A percentile compares a stretch with the other conserved stretches of the same genome.
phyloP scores from a whole-genome alignment of 2,797 vertebrate genomes.

The Myoxocephalus aenaeus region DNA sequence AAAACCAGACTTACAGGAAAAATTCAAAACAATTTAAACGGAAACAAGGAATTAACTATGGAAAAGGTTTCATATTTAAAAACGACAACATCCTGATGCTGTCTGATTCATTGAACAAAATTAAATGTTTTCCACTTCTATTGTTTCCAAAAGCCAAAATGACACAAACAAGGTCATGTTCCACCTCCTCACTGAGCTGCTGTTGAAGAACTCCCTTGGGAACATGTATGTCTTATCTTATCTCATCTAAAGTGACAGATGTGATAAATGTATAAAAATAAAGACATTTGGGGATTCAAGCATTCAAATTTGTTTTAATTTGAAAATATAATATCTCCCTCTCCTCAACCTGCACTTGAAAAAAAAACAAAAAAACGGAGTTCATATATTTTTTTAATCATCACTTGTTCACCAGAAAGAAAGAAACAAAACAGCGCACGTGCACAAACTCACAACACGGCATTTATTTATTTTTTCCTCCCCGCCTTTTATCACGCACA shows the following conservation, averaged over 20 bases:
- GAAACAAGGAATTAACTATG: neutral
- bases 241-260: neutral
- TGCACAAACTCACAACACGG: conserved; percentile 54
- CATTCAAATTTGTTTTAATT: neutral
- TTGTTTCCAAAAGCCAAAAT: neutral
- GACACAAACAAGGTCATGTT: neutral
- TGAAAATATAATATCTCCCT: neutral
- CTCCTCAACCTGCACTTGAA: neutral
- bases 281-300: neutral
- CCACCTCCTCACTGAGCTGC: neutral
- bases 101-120: neutral
- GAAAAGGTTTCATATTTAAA: neutral
- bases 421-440: conserved; percentile 33
- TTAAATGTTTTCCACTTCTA: too few relatives aligned
- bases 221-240: neutral
- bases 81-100: neutral
- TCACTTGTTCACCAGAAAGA: neutral
- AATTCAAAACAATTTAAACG: neutral
- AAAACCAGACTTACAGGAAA: neutral
- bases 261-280: neutral
- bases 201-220: neutral
- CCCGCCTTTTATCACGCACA: conserved; percentile 81
- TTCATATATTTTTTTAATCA: conserved; percentile 21
- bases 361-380: neutral
- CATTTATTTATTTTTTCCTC: conserved; percentile 13